Evolutionary conservation across 2,113 vertebrate species (phyloP).

Genomic region (Daphoenositta chrysoptera): DNA sequence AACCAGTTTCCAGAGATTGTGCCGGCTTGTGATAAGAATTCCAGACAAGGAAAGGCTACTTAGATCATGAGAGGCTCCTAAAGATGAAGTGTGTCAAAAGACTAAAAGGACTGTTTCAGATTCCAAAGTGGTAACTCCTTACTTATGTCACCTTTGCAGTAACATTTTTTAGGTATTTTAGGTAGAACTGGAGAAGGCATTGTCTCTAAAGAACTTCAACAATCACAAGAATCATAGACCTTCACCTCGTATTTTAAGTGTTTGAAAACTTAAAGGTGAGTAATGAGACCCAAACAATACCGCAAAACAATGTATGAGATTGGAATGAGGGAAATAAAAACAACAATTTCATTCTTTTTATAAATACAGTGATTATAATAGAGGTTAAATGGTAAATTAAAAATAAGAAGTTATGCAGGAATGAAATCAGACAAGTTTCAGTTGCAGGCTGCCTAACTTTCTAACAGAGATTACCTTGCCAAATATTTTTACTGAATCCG

Average conservation of each 20-base stretch:
- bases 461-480: not conserved
- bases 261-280: not conserved
- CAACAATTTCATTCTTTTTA: not conserved
- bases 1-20: not conserved
- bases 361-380: not conserved
- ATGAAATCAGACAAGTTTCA: not conserved
- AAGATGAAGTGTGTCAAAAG: not conserved
- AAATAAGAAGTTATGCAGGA: not conserved
- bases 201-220: not conserved
- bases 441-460: not conserved
- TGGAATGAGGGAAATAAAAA: not conserved
- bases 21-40: not conserved
- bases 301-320: not conserved
- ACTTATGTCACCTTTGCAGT: not conserved
- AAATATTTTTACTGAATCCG: constrained; percentile 12
- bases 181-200: not conserved
- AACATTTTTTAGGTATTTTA: not conserved
- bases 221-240: not conserved
- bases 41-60: not conserved
- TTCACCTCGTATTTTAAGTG: not conserved
- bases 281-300: not conserved
- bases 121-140: not conserved
- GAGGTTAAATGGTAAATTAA: not conserved
- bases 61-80: not conserved
- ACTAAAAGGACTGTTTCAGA: not conserved